These are phyloP conservation scores for Microlaimidae sp. DNA, from an alignment of 2,888 invertebrate genomes.

Conservation along the genomic window DNA sequence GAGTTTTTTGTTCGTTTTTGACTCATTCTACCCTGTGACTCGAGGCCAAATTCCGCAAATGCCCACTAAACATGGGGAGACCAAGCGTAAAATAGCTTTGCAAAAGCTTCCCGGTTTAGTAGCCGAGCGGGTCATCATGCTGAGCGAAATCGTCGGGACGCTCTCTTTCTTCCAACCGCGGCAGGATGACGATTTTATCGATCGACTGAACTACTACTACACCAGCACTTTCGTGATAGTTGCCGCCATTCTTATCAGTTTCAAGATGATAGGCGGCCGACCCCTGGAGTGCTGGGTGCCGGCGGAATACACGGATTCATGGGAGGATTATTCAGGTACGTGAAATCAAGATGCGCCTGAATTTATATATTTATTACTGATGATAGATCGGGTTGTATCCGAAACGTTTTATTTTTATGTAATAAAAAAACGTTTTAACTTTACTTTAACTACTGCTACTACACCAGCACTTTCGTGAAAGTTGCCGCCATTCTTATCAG, in stretches of 20 bases:
- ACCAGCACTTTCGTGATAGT: slow-evolving; percentile 42
- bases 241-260: slow-evolving; percentile 38
- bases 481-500: slow-evolving; percentile 39
- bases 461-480: slow-evolving; percentile 41
- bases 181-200: slow-evolving; percentile 34
- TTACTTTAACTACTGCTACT: slow-evolving; percentile 41
- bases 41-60: too few relatives aligned
- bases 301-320: slow-evolving; percentile 36
- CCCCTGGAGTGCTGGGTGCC: slow-evolving; percentile 40
- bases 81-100: too few relatives aligned
- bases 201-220: slow-evolving; percentile 41
- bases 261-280: slow-evolving; percentile 38
- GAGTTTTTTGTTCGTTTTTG: too few relatives aligned
- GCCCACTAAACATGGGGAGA: too few relatives aligned
- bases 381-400: too few relatives aligned
- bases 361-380: too few relatives aligned
- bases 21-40: too few relatives aligned
- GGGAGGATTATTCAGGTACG: slow-evolving; percentile 33
- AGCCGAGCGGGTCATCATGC: too few relatives aligned
- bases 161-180: slow-evolving; percentile 20
- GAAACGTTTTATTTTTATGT: too few relatives aligned
- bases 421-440: too few relatives aligned
- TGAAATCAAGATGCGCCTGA: too few relatives aligned
- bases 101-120: too few relatives aligned
- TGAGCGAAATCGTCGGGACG: slow-evolving; percentile 3